Base-by-base conservation (phyloP, 2,888 invertebrate genomes). In the Synergus umbraculus region DNA sequence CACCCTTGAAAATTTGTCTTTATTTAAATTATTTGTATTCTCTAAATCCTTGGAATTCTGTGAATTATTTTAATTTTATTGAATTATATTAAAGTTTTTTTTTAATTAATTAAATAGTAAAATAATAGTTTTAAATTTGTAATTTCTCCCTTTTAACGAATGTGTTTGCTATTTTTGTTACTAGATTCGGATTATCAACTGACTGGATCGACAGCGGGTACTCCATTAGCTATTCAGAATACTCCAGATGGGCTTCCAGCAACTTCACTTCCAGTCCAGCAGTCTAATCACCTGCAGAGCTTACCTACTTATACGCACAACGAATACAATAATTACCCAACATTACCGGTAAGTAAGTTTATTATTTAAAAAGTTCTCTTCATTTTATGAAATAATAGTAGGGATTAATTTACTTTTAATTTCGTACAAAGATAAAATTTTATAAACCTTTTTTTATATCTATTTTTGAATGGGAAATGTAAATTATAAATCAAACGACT, bases 171-270 rank as follows among this genome's bases (percentile, higher is more conserved):
- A 73, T 54, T 73, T 83, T 78, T 83, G 82, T 85, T 85, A 64
- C 80, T 83, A 94, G 95, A 95, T 93, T 95, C 95, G 85, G 95
- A 95, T 93, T 95, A 95, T 92, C 95, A 95, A 93, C 93, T 95
- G 90, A 92, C 92, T 76, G 95, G 95, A 89, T 95, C 95, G 89
- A 94, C 95, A 88, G 95, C 94, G 86, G 95, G 95, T 91, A 95
- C 95, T 85, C 95, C 95, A 82, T 94, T 95, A 85, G 93, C 93
- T 86, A 89, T 92, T 77, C 94, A 92, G 85, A 89, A 88, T 80
- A 91, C 91, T 49, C 91, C 92, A 60, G 92, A 92, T 85, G 88
- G 91, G 79, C 88, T 90, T 84, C 89, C 90, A 76, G 87, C 89
- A 29, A 89, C 89, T 63, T 89, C 91, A 69, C 87, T 91, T 78